Conservation (phyloP, 2,113 vertebrate genomes). For the Rhabdornis inornatus region DNA sequence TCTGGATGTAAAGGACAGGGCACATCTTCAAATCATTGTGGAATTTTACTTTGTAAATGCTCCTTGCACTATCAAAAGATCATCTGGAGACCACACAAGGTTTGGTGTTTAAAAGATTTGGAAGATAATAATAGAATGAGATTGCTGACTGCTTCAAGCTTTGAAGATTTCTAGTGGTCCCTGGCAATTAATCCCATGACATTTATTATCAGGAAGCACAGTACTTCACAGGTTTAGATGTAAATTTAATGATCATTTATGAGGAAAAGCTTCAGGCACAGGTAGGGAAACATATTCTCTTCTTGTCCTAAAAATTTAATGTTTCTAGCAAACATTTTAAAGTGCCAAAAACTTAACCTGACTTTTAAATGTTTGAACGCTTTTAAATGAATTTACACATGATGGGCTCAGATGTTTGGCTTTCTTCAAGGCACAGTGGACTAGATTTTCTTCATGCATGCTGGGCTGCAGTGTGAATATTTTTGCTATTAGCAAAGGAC, state of each 20-base stretch:
- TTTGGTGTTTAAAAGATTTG: neutral
- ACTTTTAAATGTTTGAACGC: neutral
- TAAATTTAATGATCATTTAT: neutral
- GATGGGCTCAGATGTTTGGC: neutral
- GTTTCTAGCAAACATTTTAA: neutral
- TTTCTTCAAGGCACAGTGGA: neutral
- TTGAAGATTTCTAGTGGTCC: neutral
- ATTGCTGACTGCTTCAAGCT: neutral
- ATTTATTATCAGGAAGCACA: neutral
- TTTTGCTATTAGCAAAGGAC: neutral
- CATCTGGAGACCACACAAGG: neutral
- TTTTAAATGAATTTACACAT: neutral
- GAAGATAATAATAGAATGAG: neutral
- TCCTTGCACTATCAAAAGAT: neutral
- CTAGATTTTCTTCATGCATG: neutral
- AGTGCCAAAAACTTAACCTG: neutral
- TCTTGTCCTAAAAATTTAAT: neutral
- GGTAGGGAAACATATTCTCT: neutral
- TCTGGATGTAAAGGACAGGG: neutral
- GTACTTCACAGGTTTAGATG: neutral
- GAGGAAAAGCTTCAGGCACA: neutral
- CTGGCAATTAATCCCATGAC: neutral
- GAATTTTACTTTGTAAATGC: neutral
- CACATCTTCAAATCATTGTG: neutral
- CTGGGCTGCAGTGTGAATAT: neutral